phyloP scores from a whole-genome alignment of 1,140 invertebrate genomes.

The Phthorimaea operculella region DNA sequence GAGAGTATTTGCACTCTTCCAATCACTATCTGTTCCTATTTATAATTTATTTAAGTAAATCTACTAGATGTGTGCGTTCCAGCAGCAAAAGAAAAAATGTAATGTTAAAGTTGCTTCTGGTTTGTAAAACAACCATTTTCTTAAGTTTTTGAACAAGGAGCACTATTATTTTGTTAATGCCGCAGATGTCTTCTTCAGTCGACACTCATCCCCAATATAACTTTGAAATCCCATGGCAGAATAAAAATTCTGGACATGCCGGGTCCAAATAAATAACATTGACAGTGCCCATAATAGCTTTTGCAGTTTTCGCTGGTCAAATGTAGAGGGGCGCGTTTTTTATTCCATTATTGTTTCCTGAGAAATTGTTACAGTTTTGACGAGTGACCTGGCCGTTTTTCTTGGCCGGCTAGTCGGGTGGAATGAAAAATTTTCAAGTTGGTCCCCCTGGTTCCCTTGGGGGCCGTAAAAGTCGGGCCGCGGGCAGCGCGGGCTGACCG shows the following conservation, averaged over 20 bases:
- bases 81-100: too few species aligned
- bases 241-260: conserved; percentile 62
- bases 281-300: conserved; percentile 61
- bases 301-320: conserved; percentile 52
- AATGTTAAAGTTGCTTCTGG: too few species aligned
- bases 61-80: too few species aligned
- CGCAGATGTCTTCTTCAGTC: conserved; percentile 25
- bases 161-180: neutral
- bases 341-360: conserved; percentile 65
- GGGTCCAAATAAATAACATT: conserved; percentile 64
- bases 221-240: conserved; percentile 57
- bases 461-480: conserved; percentile 58
- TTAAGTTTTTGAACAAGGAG: too few species aligned
- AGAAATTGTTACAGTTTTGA: conserved; percentile 67
- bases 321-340: conserved; percentile 35
- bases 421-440: conserved; percentile 66
- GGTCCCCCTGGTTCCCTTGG: conserved; percentile 45
- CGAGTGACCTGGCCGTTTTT: conserved; percentile 62
- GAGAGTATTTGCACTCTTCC: too few species aligned
- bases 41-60: too few species aligned
- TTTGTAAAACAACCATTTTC: too few species aligned
- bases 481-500: conserved; percentile 44
- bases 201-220: conserved; percentile 44
- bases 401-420: conserved; percentile 47
- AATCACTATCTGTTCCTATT: too few species aligned